Evolutionary conservation across 2,888 invertebrate species (phyloP), one percentile per base, ranked within the genome.

Genomic region (Oscheius sp.): DNA sequence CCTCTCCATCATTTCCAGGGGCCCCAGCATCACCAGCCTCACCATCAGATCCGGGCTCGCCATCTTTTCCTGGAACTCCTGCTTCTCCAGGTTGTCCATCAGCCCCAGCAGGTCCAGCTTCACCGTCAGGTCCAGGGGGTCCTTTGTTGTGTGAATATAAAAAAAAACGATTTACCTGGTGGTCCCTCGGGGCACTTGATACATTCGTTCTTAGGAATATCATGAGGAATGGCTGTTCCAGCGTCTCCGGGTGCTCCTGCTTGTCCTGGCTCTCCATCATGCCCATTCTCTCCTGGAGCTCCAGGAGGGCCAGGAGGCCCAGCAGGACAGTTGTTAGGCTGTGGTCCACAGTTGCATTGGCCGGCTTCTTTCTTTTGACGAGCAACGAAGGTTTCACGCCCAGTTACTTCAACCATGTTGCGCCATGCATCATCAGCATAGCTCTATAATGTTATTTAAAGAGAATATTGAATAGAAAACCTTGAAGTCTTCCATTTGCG

Each of bases 381-480:
- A 6, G 36, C 24, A 49, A 36, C 32, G 62, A 62, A 47, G 14
- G 47, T 49, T 30, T 51, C 38, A 0, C 50, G 20, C 14, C 64
- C 51, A n/a, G 51, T 51, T 3, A 64, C 64, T 1, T 64, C 64
- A 41, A 62, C 49, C 62, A 62, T 62, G 14, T 26, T 62, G 22
- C 33, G 49, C 62, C 62, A 62, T 24, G 62, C 64, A 64, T 51
- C 64, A 17, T 64, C 62, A 4, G 62, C 62, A 45, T 62, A 62
- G 49, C 49, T 62, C 62, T 62, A 49, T n/a, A 41, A 36, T 33
- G 24, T 14, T 9, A 22, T 24, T 26, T 5, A 51, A 24, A 8
- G 4, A 22, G 22, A 49, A 3, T 36, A 36, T 14, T 9, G 14
- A 6, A 45, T 6, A 22, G 12, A 22, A 6, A n/a, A 59, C 59